Conservation (phyloP, 2,888 invertebrate species). For the Bellardia pandia region DNA sequence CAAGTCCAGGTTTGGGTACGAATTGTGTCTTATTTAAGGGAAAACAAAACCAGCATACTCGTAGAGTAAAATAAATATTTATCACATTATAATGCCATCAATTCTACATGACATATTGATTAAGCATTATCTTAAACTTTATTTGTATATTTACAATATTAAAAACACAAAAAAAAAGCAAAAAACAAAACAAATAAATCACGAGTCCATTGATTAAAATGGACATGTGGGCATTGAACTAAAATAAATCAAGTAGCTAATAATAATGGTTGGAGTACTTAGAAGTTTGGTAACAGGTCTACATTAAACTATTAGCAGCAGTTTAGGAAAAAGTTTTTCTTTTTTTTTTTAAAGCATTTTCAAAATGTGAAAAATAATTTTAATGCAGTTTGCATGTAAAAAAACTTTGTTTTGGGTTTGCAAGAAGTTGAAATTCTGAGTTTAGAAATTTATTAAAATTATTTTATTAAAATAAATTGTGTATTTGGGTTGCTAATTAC, state of each 20-base stretch:
- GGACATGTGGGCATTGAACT: neutral
- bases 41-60: neutral
- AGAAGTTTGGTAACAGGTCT: neutral
- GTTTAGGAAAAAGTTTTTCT: neutral
- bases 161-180: neutral
- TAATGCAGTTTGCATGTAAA: too few relatives aligned
- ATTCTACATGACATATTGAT: slow-evolving; percentile 29
- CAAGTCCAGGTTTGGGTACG: neutral
- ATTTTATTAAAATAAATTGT: too few relatives aligned
- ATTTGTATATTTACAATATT: neutral
- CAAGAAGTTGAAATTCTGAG: too few relatives aligned
- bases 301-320: neutral
- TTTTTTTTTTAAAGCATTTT: too few relatives aligned
- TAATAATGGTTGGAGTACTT: neutral
- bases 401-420: too few relatives aligned
- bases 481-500: too few relatives aligned
- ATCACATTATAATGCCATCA: slow-evolving; percentile 18
- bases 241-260: slow-evolving; percentile 5
- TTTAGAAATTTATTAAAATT: too few relatives aligned
- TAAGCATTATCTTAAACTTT: neutral
- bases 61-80: slow-evolving; percentile 14
- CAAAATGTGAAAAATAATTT: too few relatives aligned
- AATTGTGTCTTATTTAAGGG: neutral
- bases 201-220: slow-evolving; percentile 3
- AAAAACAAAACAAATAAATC: slow-evolving; percentile 24